Percentiles rank a stretch among this genome's conserved stretches.
Evolutionary conservation across 2,113 vertebrate species (phyloP).

Genomic region (Gulo gulo): DNA sequence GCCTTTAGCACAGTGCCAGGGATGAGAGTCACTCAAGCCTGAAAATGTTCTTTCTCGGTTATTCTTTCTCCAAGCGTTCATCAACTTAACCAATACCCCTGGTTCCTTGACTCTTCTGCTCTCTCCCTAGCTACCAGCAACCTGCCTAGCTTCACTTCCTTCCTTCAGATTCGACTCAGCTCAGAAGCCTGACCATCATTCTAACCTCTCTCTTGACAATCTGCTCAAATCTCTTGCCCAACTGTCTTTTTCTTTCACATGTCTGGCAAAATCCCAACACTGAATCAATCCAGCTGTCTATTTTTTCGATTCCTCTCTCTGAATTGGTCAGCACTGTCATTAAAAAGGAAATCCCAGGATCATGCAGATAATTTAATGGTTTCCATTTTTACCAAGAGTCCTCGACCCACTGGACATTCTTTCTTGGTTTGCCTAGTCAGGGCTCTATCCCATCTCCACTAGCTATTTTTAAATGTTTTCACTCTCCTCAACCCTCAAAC

Average conservation of each 20-base stretch:
- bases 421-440: not conserved
- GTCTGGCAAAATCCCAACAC: not conserved
- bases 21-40: not conserved
- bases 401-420: not conserved
- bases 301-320: not conserved
- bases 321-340: not conserved
- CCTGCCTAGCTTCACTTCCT: not conserved
- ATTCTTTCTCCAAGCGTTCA: not conserved
- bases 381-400: not conserved
- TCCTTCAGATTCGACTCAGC: not conserved
- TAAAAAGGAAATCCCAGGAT: not conserved
- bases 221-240: not conserved
- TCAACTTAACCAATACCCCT: not conserved
- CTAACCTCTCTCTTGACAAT: not conserved
- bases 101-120: not conserved
- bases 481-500: not conserved
- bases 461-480: not conserved
- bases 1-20: not conserved
- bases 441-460: not conserved
- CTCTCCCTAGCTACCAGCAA: not conserved
- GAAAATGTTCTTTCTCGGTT: not conserved
- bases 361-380: not conserved
- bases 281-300: not conserved
- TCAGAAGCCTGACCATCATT: not conserved
- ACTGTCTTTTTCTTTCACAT: not conserved